These are phyloP conservation scores for Cataglyphis livida DNA, from an alignment of 2,888 invertebrate species.

Conservation along the genomic window DNA sequence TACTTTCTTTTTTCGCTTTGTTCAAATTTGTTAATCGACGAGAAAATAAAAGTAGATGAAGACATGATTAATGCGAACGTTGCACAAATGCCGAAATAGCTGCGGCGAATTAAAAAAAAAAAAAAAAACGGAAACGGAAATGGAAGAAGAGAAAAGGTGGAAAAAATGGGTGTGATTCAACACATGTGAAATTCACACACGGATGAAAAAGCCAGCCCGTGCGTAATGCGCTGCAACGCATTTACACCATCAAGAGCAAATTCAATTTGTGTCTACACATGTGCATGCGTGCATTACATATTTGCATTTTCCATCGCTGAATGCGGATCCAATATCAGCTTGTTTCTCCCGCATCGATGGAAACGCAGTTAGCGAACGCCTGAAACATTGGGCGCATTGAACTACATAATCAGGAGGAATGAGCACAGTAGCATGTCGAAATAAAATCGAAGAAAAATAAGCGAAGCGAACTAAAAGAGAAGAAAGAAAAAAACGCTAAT, in stretches of 20 bases:
- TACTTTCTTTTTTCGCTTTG: not conserved
- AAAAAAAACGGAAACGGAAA: not conserved
- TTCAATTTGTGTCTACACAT: not conserved
- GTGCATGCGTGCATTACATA: not conserved
- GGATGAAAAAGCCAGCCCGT: not conserved
- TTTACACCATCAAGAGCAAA: slow-evolving; percentile 11
- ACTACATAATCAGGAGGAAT: slow-evolving; percentile 9
- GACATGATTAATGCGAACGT: slow-evolving; percentile 1
- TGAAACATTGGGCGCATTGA: slow-evolving; percentile 35
- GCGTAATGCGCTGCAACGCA: not conserved
- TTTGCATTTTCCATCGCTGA: not conserved
- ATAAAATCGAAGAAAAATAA: slow-evolving; percentile 4
- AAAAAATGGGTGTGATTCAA: not conserved
- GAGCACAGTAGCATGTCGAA: not conserved
- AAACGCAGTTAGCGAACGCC: slow-evolving; percentile 24
- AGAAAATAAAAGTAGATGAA: not conserved
- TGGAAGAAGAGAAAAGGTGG: not conserved
- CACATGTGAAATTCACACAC: not conserved
- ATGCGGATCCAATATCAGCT: slow-evolving; percentile 34
- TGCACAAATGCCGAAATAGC: not conserved
- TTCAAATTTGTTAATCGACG: not conserved
- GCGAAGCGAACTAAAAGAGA: not conserved
- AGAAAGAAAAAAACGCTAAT: not conserved
- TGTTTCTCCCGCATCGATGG: slow-evolving; percentile 22
- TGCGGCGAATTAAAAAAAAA: not conserved